A percentile compares a stretch with the other conserved stretches of the same genome.
Conservation (phyloP, 2,113 vertebrate species). For the Muscicapa adusta region DNA sequence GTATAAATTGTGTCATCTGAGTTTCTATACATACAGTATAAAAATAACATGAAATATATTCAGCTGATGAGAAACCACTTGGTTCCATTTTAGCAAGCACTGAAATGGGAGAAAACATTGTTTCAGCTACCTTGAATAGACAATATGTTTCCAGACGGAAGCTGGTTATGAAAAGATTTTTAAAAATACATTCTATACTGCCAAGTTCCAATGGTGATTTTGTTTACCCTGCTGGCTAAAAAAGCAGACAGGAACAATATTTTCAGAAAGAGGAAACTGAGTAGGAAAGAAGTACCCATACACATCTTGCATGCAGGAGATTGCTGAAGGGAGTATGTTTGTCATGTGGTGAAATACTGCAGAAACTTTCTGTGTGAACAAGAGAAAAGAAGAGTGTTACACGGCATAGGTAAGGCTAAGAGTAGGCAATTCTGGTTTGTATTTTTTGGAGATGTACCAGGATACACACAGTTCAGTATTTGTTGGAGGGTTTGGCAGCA, state of each 20-base stretch:
- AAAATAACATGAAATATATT: neutral
- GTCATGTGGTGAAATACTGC: neutral
- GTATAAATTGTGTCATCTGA: neutral
- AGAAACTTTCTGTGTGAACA: neutral
- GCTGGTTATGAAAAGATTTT: slow-evolving; percentile 1
- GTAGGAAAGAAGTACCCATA: neutral
- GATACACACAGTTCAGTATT: accelerated
- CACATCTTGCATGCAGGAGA: neutral
- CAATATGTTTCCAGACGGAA: neutral
- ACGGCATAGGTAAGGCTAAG: neutral
- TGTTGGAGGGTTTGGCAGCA: neutral
- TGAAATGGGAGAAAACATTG: neutral
- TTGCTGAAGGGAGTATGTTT: neutral
- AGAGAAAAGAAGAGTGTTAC: neutral
- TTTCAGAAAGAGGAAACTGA: slow-evolving; percentile 42
- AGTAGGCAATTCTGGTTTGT: neutral
- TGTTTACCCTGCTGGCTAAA: slow-evolving; percentile 11
- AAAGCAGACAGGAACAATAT: slow-evolving; percentile 4
- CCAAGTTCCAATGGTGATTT: neutral
- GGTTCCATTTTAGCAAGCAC: neutral
- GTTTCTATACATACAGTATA: neutral
- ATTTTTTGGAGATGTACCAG: neutral
- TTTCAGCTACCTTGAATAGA: neutral
- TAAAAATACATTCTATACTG: neutral
- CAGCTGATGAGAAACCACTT: neutral